A percentile compares a stretch with the other conserved stretches of the same genome.
These are phyloP conservation scores for Blomia tropicalis DNA, from an alignment of 2,888 invertebrate genomes.

Conservation along the genomic window DNA sequence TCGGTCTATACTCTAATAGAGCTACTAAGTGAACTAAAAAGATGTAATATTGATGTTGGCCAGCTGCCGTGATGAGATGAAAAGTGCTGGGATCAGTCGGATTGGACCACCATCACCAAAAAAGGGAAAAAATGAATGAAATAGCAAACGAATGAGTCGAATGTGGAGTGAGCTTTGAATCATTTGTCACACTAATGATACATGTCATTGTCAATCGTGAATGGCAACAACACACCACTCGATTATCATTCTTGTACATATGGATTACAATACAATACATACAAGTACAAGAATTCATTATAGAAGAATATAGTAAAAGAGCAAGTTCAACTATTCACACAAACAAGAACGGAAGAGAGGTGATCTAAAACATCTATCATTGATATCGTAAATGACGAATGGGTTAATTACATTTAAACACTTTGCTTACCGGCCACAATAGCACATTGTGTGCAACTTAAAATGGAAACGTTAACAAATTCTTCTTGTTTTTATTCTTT, in stretches of 20 bases:
- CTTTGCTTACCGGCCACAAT: no score
- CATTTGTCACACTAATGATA: constrained; percentile 24
- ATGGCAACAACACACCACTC: neutral
- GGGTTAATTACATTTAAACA: neutral
- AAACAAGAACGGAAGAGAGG: neutral
- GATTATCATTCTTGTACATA: neutral
- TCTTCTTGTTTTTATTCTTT: no score
- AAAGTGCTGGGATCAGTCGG: neutral
- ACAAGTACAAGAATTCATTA: neutral
- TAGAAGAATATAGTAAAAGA: neutral
- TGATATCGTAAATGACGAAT: neutral
- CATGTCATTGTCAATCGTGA: constrained; percentile 8
- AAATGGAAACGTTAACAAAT: no score
- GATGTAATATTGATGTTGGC: neutral
- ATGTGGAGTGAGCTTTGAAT: neutral
- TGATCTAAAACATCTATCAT: neutral
- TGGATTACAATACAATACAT: neutral
- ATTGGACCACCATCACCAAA: neutral
- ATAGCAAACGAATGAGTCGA: neutral
- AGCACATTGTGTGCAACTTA: no score
- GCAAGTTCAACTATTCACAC: neutral
- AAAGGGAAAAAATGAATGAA: neutral
- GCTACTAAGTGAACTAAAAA: neutral
- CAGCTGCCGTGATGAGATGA: neutral
- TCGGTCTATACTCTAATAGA: no score